These are phyloP conservation scores for Mus caroli DNA, from an alignment of 2,797 vertebrate genomes.

Conservation along the genomic window DNA sequence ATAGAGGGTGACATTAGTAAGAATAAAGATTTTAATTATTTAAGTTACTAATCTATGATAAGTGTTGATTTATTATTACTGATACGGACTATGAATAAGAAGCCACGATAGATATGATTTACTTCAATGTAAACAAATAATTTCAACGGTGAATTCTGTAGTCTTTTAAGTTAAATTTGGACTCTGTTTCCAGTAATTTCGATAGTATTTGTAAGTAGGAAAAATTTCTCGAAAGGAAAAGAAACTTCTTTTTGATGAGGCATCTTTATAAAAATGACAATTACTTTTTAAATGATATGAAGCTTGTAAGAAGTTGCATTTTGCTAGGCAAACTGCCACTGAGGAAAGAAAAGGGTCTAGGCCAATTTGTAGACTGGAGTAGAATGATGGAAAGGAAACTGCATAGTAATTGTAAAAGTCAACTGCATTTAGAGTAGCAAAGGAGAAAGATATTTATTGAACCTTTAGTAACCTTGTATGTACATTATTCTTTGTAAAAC, in stretches of 20 bases:
- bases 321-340: not conserved
- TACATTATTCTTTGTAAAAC: not conserved
- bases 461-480: not conserved
- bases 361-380: not conserved
- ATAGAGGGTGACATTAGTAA: not conserved
- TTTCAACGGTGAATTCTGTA: not conserved
- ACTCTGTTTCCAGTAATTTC: conserved; percentile 5
- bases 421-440: not conserved
- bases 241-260: not conserved
- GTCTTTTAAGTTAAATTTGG: conserved; percentile 9
- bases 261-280: not conserved
- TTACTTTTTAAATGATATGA: not conserved
- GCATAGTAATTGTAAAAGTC: not conserved
- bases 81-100: not conserved
- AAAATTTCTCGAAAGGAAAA: not conserved
- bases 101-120: not conserved
- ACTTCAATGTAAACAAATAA: not conserved
- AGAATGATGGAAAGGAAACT: not conserved
- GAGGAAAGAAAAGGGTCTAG: not conserved
- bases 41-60: conserved; percentile 35
- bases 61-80: not conserved
- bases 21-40: not conserved
- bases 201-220: not conserved
- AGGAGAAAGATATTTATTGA: not conserved
- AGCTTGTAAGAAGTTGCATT: not conserved